Evolutionary conservation across 2,797 vertebrate species (phyloP).

Genomic region (Crocodylus rhombifer): DNA sequence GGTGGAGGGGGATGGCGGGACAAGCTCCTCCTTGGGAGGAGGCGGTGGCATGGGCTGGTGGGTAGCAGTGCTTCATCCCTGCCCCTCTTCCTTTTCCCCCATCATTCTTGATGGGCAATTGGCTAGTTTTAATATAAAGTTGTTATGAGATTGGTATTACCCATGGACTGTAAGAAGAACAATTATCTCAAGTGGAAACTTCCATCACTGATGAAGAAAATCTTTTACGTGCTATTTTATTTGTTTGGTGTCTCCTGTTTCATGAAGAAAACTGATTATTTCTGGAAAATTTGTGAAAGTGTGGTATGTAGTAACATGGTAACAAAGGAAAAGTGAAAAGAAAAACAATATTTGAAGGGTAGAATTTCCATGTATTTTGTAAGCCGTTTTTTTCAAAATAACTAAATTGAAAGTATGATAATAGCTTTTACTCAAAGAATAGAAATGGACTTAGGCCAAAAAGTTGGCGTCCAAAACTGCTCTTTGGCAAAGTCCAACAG

Average conservation of each 20-base stretch:
- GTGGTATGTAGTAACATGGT: neutral
- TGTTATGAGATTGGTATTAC: neutral
- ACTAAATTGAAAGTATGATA: neutral
- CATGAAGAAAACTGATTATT: neutral
- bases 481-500: neutral
- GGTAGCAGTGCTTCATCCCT: no score
- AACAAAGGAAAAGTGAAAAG: constrained; percentile 15
- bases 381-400: neutral
- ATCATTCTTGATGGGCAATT: no score
- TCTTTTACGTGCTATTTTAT: neutral
- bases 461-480: neutral
- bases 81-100: no score
- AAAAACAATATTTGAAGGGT: neutral
- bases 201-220: accelerated
- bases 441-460: neutral
- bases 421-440: neutral
- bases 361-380: neutral
- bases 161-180: neutral
- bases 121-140: neutral
- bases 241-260: neutral
- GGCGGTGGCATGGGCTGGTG: no score
- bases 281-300: neutral
- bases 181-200: neutral
- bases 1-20: no score
- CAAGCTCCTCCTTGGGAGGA: no score